Evolutionary conservation across 1,140 invertebrate species (phyloP), one percentile per base, ranked within the genome.

Genomic region (Macrobrachium nipponense): DNA sequence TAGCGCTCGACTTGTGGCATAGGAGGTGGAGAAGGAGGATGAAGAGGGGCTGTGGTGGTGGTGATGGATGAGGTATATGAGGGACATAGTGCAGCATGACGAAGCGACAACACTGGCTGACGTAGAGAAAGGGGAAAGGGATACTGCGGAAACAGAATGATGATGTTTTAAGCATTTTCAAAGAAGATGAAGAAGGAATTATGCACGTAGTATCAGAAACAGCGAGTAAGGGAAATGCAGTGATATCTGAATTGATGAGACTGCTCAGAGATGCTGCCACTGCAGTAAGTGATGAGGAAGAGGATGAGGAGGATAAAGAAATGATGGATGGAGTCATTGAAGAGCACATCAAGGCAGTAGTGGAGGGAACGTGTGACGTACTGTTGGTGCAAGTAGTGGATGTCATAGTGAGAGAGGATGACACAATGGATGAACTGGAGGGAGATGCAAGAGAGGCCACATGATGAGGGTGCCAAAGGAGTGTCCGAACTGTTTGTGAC

Each of bases 1-100:
- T 23, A 93, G 89, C 70, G 87, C 85, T 51, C 82, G 83, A 75
- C 86, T 51, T 20, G 66, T 59, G 51, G 27, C 60, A 18, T 27
- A 27, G 51, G 80, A 82, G 68, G 66, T 44, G 23, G 80, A 44
- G 51, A 58, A 58, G 68, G 68, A 76, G 58, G 70, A 70, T 23
- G 51, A 64, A 58, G 80, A n/a, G 43, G 23, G 44, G 64, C 43
- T 61, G 58, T 51, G 79, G 43, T n/a, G 64, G 36, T 43, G 64
- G 60, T 36, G 80, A 62, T 58, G 68, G 80, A 72, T 18, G 68
- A 73, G 36, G 36, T 43, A 4, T 15, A 59, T 14, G 17, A 59
- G 51, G 12, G 51, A 17, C 23, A 43, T 14, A 6, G 51, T 51
- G 15, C 15, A 17, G 23, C 14, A 78, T 20, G 23, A 17, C 2